phyloP scores from a whole-genome alignment of 2,888 invertebrate species.

The Antheraea assamensis region DNA sequence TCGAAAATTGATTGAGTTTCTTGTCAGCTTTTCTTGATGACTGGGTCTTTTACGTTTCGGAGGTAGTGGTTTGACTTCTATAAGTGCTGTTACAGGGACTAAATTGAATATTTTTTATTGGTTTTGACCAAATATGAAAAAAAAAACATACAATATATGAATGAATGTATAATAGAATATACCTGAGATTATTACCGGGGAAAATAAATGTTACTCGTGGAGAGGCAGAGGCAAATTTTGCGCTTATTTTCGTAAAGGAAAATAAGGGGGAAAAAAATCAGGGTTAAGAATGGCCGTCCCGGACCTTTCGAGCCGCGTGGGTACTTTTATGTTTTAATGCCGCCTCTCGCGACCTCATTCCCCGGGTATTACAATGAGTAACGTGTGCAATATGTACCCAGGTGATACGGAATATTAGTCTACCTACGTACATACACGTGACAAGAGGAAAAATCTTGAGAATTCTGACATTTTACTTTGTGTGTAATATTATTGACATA shows the following conservation, averaged over 20 bases:
- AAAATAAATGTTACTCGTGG: background rate
- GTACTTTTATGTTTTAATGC: conserved; percentile 18
- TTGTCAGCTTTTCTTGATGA: too few relatives aligned
- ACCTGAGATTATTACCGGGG: background rate
- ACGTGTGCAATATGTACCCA: conserved; percentile 22
- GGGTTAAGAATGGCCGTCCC: conserved; percentile 13
- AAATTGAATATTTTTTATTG: too few relatives aligned
- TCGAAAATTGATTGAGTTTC: too few relatives aligned
- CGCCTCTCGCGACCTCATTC: conserved; percentile 15
- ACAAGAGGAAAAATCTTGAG: background rate
- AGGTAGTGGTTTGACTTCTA: too few relatives aligned
- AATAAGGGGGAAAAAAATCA: conserved; percentile 14
- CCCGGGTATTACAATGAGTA: conserved; percentile 18
- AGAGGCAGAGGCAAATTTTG: background rate
- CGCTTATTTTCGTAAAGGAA: conserved; percentile 5
- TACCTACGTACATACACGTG: background rate
- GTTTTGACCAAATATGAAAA: background rate
- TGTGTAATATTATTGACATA: background rate
- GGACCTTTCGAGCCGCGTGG: background rate
- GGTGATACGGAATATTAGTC: background rate
- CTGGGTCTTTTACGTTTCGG: too few relatives aligned
- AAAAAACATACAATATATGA: background rate
- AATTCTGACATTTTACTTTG: background rate
- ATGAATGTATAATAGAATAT: background rate
- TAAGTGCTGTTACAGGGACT: too few relatives aligned